A percentile compares a stretch with the other conserved stretches of the same genome.
Conservation (phyloP, 1,140 invertebrate genomes). For the Eurosta solidaginis region DNA sequence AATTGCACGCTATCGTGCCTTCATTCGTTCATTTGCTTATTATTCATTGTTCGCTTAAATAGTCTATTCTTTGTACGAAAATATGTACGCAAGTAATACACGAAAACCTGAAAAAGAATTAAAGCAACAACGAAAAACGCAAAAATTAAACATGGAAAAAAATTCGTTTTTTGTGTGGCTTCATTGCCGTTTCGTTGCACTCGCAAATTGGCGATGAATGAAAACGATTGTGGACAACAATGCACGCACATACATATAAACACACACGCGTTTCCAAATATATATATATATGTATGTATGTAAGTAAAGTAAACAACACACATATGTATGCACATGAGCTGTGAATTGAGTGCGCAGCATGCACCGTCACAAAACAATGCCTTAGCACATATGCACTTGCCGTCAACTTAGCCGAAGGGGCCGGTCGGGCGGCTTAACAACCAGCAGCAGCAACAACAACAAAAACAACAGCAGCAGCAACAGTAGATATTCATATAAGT, state of each 20-base stretch:
- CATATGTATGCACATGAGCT: not conserved
- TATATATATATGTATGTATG: not conserved
- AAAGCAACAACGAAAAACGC: not conserved
- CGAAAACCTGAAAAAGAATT: not conserved
- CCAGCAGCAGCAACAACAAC: too few species aligned
- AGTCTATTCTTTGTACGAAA: not conserved
- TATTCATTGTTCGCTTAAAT: not conserved
- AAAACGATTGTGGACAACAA: constrained; percentile 30
- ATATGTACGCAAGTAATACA: not conserved
- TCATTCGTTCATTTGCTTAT: not conserved
- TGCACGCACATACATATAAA: not conserved
- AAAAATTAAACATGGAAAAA: too few species aligned
- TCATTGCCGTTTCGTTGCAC: constrained; percentile 31
- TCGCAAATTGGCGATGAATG: constrained; percentile 32
- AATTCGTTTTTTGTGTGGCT: constrained; percentile 24
- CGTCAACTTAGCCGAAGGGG: not conserved
- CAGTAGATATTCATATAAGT: not conserved
- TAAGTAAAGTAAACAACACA: too few species aligned
- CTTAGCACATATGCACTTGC: not conserved
- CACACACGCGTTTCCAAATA: not conserved
- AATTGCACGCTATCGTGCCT: not conserved
- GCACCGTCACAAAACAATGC: constrained; percentile 9
- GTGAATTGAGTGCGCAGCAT: constrained; percentile 1
- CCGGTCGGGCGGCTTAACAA: not conserved
- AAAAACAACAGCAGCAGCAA: not conserved